Conservation (phyloP, 2,797 vertebrate species). For the Ciconia nigra region DNA sequence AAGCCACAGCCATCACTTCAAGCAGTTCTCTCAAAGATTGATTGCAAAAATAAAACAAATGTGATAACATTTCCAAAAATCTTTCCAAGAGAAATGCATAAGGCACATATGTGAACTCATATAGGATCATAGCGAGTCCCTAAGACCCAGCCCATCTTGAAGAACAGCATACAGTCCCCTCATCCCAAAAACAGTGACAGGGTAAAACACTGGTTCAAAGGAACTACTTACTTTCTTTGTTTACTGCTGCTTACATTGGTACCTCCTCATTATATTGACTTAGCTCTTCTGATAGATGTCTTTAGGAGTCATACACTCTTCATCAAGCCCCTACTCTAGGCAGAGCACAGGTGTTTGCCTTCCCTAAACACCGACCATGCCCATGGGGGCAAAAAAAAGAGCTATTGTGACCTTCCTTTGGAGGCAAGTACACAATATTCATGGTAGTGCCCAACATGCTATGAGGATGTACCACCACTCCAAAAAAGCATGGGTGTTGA, state of each 20-base stretch:
- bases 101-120: neutral
- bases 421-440: neutral
- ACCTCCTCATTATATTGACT: neutral
- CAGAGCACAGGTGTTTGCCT: neutral
- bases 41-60: neutral
- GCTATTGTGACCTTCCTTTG: neutral
- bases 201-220: neutral
- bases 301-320: neutral
- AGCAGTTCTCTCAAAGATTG: neutral
- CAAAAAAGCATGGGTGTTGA: neutral
- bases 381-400: fast-evolving
- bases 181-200: neutral
- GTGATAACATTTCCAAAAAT: neutral
- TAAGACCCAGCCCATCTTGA: neutral
- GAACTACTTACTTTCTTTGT: neutral
- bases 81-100: neutral
- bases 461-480: neutral
- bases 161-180: neutral
- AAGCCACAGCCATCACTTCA: neutral
- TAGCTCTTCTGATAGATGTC: neutral
- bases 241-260: neutral
- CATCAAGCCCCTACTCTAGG: neutral
- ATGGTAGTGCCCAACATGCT: neutral
- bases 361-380: neutral
- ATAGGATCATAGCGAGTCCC: neutral